Base-by-base conservation (phyloP, 2,113 vertebrate genomes). In the Cavia aperea region DNA sequence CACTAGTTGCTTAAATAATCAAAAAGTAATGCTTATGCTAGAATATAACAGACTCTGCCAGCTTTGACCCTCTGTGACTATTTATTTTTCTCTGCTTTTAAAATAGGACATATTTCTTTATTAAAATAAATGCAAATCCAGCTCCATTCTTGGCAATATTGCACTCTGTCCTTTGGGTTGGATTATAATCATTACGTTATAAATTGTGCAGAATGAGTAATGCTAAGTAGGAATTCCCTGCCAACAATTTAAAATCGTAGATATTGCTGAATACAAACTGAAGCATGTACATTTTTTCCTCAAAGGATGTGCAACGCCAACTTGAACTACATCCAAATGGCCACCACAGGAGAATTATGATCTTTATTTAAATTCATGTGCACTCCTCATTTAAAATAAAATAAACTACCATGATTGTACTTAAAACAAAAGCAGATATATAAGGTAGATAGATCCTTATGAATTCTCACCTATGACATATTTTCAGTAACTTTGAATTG, bases 81-180 rank as follows among this genome's bases (percentile, higher is more conserved):
- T 15, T 82, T 12, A 49, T 7, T 92, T 95, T 94, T n/a, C n/a
- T 79, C 1, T 39, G 2, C 13, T 94, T 78, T 92, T 79, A 73
- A 39, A 95, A 93, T 86, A 92, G 46, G 93, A 39, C 26, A 46
- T 82, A 88, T 91, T 92, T 95, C 81, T 95, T 66, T 26, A 83
- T 81, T 95, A 43, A 93, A 19, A 89, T 63, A 93, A 88, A 70
- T 93, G 4, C 70, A 15, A 81, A 56, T 5, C 23, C 31, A n/a
- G 46, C 96, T 93, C 51, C 51, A 92, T 94, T 95, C 68, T 93
- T 95, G 43, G n/a, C 70, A 95, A 54, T 93, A 46, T 77, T 66
- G 16, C 5, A 94, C 89, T 96, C 95, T 97, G n/a, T 94, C 81
- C 58, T 96, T 95, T 93, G 86, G 54, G 39, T 87, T 95, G 58